Conservation (phyloP, 2,888 invertebrate genomes). For the Pecten maximus region DNA sequence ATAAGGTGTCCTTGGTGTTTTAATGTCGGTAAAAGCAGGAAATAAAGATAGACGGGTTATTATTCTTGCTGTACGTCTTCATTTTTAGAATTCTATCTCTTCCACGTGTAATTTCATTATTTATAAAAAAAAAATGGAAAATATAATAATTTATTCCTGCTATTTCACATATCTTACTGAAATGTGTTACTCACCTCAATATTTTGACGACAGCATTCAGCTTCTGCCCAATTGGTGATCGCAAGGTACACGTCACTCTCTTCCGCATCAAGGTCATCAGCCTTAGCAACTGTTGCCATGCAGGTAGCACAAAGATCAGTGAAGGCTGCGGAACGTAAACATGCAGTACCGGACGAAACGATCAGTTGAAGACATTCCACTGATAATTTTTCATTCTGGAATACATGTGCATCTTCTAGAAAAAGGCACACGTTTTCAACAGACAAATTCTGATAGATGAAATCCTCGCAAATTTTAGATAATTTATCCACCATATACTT, state of each 20-base stretch:
- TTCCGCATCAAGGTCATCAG: conserved; percentile 87
- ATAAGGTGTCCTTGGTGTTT: too few relatives aligned
- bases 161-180: too few relatives aligned
- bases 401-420: conserved; percentile 70
- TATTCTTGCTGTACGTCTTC: too few relatives aligned
- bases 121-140: too few relatives aligned
- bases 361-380: conserved; percentile 77
- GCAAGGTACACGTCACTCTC: conserved; percentile 67
- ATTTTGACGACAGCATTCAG: conserved; percentile 63
- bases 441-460: conserved; percentile 87
- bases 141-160: too few relatives aligned
- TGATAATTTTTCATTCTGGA: conserved; percentile 84
- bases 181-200: conserved; percentile 53
- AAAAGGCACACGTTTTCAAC: conserved; percentile 85
- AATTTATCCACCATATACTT: conserved; percentile 89
- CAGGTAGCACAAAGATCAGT: conserved; percentile 88
- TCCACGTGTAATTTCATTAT: too few relatives aligned
- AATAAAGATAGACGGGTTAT: too few relatives aligned
- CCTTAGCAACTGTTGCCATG: conserved; percentile 86
- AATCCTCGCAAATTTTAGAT: conserved; percentile 87
- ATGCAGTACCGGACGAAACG: conserved; percentile 55
- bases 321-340: conserved; percentile 83
- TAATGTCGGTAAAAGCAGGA: too few relatives aligned
- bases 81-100: too few relatives aligned
- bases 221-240: conserved; percentile 64